Conservation (phyloP, 2,797 vertebrate genomes). For the Gallirallus australis region DNA sequence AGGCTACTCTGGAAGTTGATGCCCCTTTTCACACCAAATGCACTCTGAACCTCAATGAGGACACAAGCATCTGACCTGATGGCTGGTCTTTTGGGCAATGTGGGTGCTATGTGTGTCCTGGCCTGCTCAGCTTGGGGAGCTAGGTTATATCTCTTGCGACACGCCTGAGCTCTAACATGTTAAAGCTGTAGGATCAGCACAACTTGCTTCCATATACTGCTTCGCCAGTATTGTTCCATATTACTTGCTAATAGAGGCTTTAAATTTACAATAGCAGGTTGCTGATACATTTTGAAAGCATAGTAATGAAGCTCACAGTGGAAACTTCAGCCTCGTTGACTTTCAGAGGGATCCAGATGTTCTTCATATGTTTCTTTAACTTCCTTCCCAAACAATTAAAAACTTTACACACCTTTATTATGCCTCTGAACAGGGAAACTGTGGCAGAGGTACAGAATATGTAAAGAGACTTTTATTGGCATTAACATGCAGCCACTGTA, state of each 20-base stretch:
- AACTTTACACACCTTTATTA: neutral
- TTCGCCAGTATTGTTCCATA: neutral
- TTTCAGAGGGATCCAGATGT: neutral
- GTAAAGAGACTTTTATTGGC: neutral
- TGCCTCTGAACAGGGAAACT: neutral
- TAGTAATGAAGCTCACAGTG: neutral
- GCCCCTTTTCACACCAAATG: rapidly evolving
- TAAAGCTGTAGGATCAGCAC: neutral
- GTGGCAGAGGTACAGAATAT: neutral
- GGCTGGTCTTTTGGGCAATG: neutral
- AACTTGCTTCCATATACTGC: neutral
- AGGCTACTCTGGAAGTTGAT: neutral
- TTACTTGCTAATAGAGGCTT: neutral
- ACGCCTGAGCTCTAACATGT: neutral
- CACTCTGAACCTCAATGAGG: rapidly evolving
- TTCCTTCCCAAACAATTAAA: neutral
- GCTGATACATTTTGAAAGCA: neutral
- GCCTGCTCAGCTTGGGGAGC: neutral
- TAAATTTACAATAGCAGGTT: neutral
- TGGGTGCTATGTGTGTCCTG: rapidly evolving
- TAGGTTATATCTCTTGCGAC: neutral
- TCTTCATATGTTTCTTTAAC: neutral
- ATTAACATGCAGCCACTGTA: neutral
- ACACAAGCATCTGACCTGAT: neutral
- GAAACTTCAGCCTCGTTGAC: neutral